These are phyloP conservation scores for Anser brachyrhynchus DNA, from an alignment of 2,113 vertebrate genomes.

Conservation along the genomic window DNA sequence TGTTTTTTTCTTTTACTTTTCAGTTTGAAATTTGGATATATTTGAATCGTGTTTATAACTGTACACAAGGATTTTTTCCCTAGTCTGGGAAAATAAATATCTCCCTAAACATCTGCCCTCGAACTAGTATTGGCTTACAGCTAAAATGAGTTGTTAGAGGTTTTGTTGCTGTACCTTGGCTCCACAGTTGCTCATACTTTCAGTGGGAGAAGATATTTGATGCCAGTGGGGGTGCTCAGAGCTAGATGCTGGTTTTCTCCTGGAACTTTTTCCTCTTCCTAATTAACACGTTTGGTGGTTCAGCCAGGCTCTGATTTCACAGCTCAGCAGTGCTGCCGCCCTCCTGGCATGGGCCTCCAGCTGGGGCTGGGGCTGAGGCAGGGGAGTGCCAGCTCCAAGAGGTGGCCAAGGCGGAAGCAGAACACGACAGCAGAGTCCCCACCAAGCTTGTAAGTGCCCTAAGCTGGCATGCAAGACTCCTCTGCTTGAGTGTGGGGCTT, in stretches of 20 bases:
- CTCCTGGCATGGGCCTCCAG: background rate
- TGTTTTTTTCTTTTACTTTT: too few species aligned
- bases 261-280: background rate
- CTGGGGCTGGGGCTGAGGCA: background rate
- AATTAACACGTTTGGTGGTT: background rate
- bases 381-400: fast-evolving
- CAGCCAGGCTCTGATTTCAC: background rate
- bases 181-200: too few species aligned
- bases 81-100: too few species aligned
- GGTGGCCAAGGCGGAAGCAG: background rate
- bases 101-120: too few species aligned
- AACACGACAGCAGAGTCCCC: background rate
- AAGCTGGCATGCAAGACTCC: background rate
- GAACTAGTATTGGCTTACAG: too few species aligned
- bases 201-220: too few species aligned
- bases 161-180: too few species aligned
- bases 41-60: too few species aligned
- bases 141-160: too few species aligned
- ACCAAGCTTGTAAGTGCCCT: background rate
- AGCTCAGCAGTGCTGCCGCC: background rate
- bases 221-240: background rate
- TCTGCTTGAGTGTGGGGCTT: background rate
- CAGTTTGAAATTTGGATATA: too few species aligned
- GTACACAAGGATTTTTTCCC: too few species aligned
- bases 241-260: background rate